Evolutionary conservation across 2,113 vertebrate species (phyloP).

Genomic region (Microtus pennsylvanicus): DNA sequence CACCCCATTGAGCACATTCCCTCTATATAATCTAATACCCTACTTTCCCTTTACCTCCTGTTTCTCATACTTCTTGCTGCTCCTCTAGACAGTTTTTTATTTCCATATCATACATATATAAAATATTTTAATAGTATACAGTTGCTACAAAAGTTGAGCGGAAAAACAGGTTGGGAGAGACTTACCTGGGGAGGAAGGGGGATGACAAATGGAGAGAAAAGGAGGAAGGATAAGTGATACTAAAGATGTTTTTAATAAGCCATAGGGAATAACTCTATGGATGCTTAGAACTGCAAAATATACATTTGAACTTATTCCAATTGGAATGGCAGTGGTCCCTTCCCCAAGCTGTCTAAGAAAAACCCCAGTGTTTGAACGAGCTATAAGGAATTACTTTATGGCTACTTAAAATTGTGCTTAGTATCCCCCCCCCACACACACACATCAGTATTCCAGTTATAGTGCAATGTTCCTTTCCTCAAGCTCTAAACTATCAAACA

Average conservation of each 20-base stretch:
- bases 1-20: neutral
- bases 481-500: neutral
- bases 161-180: neutral
- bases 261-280: neutral
- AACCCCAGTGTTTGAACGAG: no score
- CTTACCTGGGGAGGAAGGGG: neutral
- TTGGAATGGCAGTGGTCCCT: no score
- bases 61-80: neutral
- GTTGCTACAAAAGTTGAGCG: neutral
- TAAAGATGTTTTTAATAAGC: neutral
- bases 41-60: neutral
- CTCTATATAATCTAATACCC: neutral
- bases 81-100: neutral
- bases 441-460: neutral
- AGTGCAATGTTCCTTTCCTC: neutral
- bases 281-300: neutral
- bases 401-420: no score
- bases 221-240: neutral
- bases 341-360: no score
- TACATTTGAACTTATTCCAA: neutral
- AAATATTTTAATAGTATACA: neutral
- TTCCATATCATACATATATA: neutral
- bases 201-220: neutral
- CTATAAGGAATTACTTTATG: no score
- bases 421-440: no score